Evolutionary conservation across 2,797 vertebrate species (phyloP), one percentile per base, ranked within the genome.

Genomic region (Streptopelia turtur): DNA sequence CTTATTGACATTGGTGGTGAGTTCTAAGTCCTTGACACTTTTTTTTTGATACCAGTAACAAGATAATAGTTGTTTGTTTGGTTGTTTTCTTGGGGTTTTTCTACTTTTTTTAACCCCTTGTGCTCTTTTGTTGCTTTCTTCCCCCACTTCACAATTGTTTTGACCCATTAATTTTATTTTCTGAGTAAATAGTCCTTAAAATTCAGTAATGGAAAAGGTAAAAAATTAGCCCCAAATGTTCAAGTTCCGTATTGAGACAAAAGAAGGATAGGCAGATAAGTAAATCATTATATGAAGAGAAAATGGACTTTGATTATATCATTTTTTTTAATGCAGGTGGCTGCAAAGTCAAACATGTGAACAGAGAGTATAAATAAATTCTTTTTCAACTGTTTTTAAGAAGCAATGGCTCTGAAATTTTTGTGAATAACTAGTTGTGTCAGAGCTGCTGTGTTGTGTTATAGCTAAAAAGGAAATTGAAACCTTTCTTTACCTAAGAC

Each of bases 71-170:
- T 41, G 8, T 18, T 43, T 43, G 16, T 9, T 43, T 43, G 43
- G 17, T 43, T 43, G 43, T 43, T 43, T 43, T 18, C 17, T 43
- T 43, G 43, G 16, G 6, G 6, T 43, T 43, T 13, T 76, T 37
- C 25, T 16, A 24, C 3, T 22, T 60, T 52, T 66, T 76, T 47
- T 17, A 69, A 35, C 1, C 1, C 3, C 4, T 82, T 81, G 5
- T 50, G 7, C 3, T 85, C 75, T 64, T 16, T 13, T 65, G 3
- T 18, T 84, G 5, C 27, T 13, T 87, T 80, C 23, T 6, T 13
- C 13, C 2, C 1, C 3, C 4, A n/a, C 5, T 30, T 43, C 11
- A 45, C 8, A 1, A 1, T 22, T 84, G 28, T 30, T 33, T 70
- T 68, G 43, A 5, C 41, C 9, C 8, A 25, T 69, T 14, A n/a